A percentile compares a stretch with the other conserved stretches of the same genome.
Evolutionary conservation across 2,888 invertebrate genomes (phyloP).

Genomic region (Campopleginae sp.): DNA sequence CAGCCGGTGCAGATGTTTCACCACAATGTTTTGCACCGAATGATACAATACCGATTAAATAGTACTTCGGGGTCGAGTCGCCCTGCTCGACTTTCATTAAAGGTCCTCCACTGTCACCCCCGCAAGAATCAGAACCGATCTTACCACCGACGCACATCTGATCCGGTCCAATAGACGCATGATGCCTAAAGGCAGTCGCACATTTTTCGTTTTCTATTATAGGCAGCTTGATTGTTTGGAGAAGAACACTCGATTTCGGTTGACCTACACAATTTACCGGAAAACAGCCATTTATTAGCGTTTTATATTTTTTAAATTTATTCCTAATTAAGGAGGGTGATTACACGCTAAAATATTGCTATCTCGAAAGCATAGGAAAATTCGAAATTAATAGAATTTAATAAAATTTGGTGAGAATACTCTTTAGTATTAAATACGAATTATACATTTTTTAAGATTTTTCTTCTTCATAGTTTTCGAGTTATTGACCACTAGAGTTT

Average conservation of each 20-base stretch:
- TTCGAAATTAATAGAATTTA: too few relatives aligned
- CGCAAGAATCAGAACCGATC: constrained; percentile 86
- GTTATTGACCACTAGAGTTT: too few relatives aligned
- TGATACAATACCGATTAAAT: constrained; percentile 87
- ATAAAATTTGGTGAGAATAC: too few relatives aligned
- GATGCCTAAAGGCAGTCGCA: constrained; percentile 64
- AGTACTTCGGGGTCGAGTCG: constrained; percentile 85
- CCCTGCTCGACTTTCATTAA: constrained; percentile 84
- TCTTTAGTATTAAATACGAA: too few relatives aligned
- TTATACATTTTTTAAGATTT: too few relatives aligned
- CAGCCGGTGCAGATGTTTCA: constrained; percentile 87
- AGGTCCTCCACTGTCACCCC: constrained; percentile 88
- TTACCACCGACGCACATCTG: constrained; percentile 87
- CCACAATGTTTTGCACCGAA: constrained; percentile 87
- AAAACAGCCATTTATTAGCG: background rate
- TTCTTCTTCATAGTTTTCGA: too few relatives aligned
- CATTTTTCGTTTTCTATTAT: constrained; percentile 82
- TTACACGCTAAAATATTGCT: too few relatives aligned
- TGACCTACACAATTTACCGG: constrained; percentile 64
- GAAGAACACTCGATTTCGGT: constrained; percentile 76
- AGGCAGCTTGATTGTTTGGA: constrained; percentile 84
- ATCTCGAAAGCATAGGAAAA: too few relatives aligned
- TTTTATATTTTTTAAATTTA: background rate
- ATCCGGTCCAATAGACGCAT: constrained; percentile 76
- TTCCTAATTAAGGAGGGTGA: background rate